phyloP scores from a whole-genome alignment of 2,797 vertebrate genomes.

The Odontamblyopus lacepedii region DNA sequence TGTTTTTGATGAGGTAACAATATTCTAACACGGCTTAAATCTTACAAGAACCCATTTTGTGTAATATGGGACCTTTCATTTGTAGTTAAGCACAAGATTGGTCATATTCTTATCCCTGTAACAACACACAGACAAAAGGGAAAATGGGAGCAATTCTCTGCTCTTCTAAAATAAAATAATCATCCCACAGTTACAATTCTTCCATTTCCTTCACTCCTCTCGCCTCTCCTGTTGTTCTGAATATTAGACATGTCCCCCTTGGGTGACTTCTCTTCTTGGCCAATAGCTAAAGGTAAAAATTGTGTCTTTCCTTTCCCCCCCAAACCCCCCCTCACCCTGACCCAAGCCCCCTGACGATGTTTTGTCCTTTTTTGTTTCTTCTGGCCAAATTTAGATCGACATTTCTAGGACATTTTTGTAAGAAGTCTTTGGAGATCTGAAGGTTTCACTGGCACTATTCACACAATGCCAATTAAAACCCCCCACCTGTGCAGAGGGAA shows the following conservation, averaged over 20 bases:
- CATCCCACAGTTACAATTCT: neutral
- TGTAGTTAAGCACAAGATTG: no score
- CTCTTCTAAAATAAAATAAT: neutral
- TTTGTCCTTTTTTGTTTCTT: conserved; percentile 42
- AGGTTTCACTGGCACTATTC: neutral
- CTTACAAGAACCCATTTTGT: no score
- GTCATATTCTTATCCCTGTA: neutral
- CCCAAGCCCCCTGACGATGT: conserved; percentile 21
- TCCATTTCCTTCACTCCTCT: neutral
- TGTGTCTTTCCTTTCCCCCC: conserved; percentile 13
- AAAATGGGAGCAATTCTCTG: neutral
- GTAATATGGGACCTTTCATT: no score
- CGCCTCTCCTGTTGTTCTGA: conserved; percentile 34
- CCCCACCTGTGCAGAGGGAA: conserved; percentile 14
- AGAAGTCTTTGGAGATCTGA: conserved; percentile 21
- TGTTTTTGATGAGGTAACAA: no score
- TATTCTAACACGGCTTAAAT: no score
- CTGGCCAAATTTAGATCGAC: conserved; percentile 23
- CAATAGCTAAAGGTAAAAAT: conserved; percentile 51
- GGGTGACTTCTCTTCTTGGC: conserved; percentile 48
- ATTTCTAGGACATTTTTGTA: conserved; percentile 34
- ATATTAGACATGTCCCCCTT: conserved; percentile 44
- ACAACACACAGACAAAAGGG: neutral
- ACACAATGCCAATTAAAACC: conserved; percentile 3
- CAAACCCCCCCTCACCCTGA: conserved; percentile 27